Conservation (phyloP, 2,113 vertebrate species). For the Stegastes partitus region DNA sequence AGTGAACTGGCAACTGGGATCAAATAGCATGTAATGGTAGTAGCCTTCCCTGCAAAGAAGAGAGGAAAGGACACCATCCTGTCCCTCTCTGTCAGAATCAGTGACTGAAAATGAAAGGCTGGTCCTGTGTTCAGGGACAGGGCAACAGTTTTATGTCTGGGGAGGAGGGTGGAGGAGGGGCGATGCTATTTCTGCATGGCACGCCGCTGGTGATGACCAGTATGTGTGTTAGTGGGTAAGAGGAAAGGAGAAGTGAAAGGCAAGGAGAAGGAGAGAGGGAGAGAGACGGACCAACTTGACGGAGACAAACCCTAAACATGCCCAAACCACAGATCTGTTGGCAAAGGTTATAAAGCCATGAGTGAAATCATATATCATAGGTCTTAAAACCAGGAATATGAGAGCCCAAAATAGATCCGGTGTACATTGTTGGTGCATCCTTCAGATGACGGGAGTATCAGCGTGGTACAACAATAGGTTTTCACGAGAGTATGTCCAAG, state of each 20-base stretch:
- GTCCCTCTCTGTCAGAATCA: slow-evolving; percentile 36
- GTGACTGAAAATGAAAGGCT: slow-evolving; percentile 50
- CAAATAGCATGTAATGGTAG: slow-evolving; percentile 69
- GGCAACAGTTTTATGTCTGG: slow-evolving; percentile 59
- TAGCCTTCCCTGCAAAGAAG: slow-evolving; percentile 37
- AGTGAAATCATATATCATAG: slow-evolving; percentile 20
- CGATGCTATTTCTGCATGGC: slow-evolving; percentile 73
- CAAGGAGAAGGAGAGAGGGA: slow-evolving; percentile 38
- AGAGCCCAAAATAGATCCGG: slow-evolving; percentile 24
- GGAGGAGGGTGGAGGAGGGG: slow-evolving; percentile 49
- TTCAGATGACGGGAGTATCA: slow-evolving; percentile 31
- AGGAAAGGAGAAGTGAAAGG: slow-evolving; percentile 73
- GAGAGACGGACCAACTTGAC: slow-evolving; percentile 15
- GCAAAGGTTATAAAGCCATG: slow-evolving; percentile 17
- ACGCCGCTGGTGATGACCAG: slow-evolving; percentile 66
- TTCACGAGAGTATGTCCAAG: background rate
- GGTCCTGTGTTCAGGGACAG: slow-evolving; percentile 56
- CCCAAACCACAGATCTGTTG: background rate
- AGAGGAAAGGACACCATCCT: slow-evolving; percentile 38
- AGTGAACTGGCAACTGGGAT: slow-evolving; percentile 63
- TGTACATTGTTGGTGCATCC: slow-evolving; percentile 17
- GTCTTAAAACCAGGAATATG: slow-evolving; percentile 19
- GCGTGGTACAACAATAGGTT: slow-evolving; percentile 36
- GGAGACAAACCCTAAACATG: slow-evolving; percentile 4
- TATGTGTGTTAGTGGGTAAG: slow-evolving; percentile 78